Evolutionary conservation across 2,113 vertebrate genomes (phyloP).

Genomic region (Dasyprocta punctata): DNA sequence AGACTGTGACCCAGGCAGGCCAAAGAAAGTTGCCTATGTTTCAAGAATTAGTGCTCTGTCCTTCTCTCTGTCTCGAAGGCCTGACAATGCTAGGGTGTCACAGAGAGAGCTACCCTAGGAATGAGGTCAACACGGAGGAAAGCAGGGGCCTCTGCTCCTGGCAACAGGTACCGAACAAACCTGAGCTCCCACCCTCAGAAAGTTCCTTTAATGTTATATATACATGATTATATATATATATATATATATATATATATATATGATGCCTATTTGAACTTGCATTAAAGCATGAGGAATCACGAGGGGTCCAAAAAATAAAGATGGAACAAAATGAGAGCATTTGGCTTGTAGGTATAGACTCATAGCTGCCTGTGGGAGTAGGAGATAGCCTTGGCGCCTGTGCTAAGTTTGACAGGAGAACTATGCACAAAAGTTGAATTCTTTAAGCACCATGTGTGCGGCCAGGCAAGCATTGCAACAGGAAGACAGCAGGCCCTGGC

Average conservation of each 20-base stretch:
- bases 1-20: not conserved
- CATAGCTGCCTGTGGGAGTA: not conserved
- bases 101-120: not conserved
- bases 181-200: not conserved
- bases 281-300: not conserved
- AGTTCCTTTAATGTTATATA: not conserved
- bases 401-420: not conserved
- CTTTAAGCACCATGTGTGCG: not conserved
- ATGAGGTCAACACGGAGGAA: not conserved
- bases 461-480: not conserved
- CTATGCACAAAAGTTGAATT: no score
- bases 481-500: not conserved
- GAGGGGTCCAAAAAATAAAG: not conserved
- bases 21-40: not conserved
- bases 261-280: not conserved
- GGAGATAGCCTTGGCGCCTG: not conserved
- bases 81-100: not conserved
- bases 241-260: not conserved
- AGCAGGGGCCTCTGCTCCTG: not conserved
- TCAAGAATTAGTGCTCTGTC: not conserved
- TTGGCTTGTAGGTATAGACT: not conserved
- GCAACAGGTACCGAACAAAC: not conserved
- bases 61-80: not conserved
- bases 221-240: no score
- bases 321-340: not conserved